A percentile compares a stretch with the other conserved stretches of the same genome.
These are phyloP conservation scores for Oreochromis grahami DNA, from an alignment of 2,797 vertebrate genomes.

Conservation along the genomic window DNA sequence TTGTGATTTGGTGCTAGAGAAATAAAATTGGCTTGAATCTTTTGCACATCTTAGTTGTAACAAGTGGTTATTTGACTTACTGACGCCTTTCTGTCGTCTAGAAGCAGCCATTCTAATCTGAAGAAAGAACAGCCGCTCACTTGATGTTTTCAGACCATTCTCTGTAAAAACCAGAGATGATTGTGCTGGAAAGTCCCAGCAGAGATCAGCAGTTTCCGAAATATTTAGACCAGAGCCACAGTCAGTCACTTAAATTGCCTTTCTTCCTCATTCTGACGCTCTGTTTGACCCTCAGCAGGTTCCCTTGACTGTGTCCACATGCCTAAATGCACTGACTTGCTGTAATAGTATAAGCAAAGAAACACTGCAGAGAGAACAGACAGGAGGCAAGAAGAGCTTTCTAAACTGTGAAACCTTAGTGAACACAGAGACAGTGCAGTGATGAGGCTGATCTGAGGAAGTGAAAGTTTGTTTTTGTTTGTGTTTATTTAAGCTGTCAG, in stretches of 20 bases:
- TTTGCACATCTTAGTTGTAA: neutral
- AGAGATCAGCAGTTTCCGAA: neutral
- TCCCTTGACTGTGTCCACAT: neutral
- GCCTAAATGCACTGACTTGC: neutral
- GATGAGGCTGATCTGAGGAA: neutral
- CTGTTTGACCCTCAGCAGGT: neutral
- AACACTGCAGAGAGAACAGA: neutral
- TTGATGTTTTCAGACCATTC: neutral
- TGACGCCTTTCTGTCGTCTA: neutral
- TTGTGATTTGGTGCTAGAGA: neutral
- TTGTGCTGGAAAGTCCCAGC: neutral
- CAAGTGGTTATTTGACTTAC: neutral
- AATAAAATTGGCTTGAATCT: neutral
- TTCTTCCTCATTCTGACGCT: neutral
- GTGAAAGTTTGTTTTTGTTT: neutral
- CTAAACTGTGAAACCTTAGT: neutral
- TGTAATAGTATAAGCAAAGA: neutral
- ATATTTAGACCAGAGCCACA: neutral
- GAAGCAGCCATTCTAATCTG: neutral
- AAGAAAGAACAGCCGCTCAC: neutral
- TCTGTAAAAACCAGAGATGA: neutral
- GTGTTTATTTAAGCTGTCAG: neutral
- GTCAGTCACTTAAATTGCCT: neutral
- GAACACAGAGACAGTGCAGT: neutral
- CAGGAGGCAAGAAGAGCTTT: neutral